A percentile compares a stretch with the other conserved stretches of the same genome.
These are phyloP conservation scores for Trichogramma pretiosum DNA, from an alignment of 1,140 invertebrate species.

Conservation along the genomic window DNA sequence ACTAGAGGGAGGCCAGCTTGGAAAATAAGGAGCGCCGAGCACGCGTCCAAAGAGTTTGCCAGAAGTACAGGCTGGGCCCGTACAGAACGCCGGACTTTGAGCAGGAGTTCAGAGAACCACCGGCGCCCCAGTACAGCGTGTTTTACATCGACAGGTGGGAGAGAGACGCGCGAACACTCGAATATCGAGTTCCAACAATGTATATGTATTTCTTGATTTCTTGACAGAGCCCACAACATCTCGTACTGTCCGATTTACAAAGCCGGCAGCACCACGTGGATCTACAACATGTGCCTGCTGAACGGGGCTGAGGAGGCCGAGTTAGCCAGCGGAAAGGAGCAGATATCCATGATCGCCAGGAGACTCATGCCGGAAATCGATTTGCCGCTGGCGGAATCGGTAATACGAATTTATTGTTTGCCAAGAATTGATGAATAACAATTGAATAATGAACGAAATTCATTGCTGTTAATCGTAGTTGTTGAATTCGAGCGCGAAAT, in stretches of 20 bases:
- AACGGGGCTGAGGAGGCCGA: constrained; percentile 34
- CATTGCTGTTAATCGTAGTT: constrained; percentile 28
- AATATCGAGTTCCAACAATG: no score
- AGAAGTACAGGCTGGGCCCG: constrained; percentile 41
- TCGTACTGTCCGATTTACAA: constrained; percentile 53
- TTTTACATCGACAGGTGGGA: constrained; percentile 48
- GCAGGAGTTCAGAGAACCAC: constrained; percentile 41
- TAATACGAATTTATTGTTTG: no score
- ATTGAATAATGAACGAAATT: no score
- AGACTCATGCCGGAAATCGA: constrained; percentile 40
- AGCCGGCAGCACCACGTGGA: constrained; percentile 48
- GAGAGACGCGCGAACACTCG: no score
- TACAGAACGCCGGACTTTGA: constrained; percentile 26
- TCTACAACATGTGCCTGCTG: constrained; percentile 43
- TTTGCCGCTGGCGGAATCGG: constrained; percentile 39
- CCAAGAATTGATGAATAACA: not conserved
- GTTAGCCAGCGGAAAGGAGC: constrained; percentile 34
- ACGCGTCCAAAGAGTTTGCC: constrained; percentile 34
- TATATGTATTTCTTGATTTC: no score
- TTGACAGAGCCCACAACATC: constrained; percentile 30
- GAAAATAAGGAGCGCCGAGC: constrained; percentile 31
- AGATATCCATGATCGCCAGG: constrained; percentile 40
- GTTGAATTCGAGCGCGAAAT: constrained; percentile 32
- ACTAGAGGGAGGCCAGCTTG: constrained; percentile 29
- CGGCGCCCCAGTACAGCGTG: constrained; percentile 45